Evolutionary conservation across 2,888 invertebrate genomes (phyloP), one percentile per base, ranked within the genome.

Genomic region (Stenodema calcarata): DNA sequence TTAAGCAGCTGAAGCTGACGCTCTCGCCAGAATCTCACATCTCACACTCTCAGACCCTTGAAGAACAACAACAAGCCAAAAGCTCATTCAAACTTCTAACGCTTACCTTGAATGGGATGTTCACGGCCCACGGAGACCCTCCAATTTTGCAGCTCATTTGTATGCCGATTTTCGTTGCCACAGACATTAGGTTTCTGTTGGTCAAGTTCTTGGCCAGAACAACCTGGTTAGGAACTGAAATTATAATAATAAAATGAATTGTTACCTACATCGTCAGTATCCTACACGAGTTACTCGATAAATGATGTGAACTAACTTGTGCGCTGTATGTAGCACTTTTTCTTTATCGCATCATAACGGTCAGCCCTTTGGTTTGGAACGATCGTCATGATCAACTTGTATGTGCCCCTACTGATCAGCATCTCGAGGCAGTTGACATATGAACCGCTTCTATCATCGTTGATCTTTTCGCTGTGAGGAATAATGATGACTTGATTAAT

Each of bases 71-170:
- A 7, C 35, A 35, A 7, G 35, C 35, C 35, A 35, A 35, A 2
- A 35, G 35, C 2, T 7, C 7, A 2, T 35, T 35, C 35, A 35
- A 35, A 35, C 7, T 35, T 35, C 2, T 35, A 7, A 16, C 18
- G 16, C 44, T 69, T 27, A 81, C 92, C 2, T 90, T 90, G 0
- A 94, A 87, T 0, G 96, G 96, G 42, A 96, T 92, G 0, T 93
- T 92, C 0, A 97, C 93, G 0, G 93, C 92, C 98, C 98, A 98
- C 0, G 98, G 96, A 0, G 96, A 95, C 0, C 98, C 98, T 23
- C 98, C 98, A 44, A 98, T 91, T 90, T 99, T 99, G 90, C 97
- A 97, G 90, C 96, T 97, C 89, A 99, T 94, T 90, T 99, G 99
- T 23, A 99, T 96, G 0, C 96, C 96, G 0, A 99, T 94, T 92